Percentiles rank a stretch among this genome's conserved stretches.
phyloP scores from a whole-genome alignment of 1,140 invertebrate genomes.

The Hyles euphorbiae region DNA sequence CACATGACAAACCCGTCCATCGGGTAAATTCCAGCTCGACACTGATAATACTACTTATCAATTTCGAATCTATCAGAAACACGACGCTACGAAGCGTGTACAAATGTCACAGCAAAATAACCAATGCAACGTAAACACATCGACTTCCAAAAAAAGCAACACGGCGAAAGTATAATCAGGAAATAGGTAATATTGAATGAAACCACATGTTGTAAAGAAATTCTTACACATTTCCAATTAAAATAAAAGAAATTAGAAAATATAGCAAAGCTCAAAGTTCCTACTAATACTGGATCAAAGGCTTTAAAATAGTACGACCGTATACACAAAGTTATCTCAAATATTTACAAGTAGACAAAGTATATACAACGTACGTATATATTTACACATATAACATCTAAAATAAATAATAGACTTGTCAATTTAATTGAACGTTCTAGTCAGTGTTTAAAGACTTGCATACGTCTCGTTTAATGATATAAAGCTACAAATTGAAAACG shows the following conservation, averaged over 20 bases:
- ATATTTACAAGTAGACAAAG: constrained; percentile 64
- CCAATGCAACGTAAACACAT: background rate
- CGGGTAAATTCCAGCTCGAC: constrained; percentile 25
- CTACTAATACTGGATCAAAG: constrained; percentile 66
- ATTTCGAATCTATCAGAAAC: constrained; percentile 72
- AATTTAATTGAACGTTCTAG: constrained; percentile 60
- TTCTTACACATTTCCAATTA: no score
- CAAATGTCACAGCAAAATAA: background rate
- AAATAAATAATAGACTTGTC: constrained; percentile 68
- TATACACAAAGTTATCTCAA: constrained; percentile 37
- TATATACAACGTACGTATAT: constrained; percentile 65
- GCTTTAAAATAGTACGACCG: constrained; percentile 24
- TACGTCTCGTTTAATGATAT: constrained; percentile 23
- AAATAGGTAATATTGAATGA: no score
- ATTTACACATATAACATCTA: constrained; percentile 51
- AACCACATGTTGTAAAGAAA: no score
- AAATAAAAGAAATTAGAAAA: no score
- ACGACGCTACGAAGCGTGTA: constrained; percentile 20
- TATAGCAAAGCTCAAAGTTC: constrained; percentile 7
- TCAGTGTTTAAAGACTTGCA: constrained; percentile 33
- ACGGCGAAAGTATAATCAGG: no score
- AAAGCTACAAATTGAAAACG: constrained; percentile 16
- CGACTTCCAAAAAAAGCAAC: no score
- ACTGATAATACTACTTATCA: constrained; percentile 58
- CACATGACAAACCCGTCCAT: constrained; percentile 34